phyloP scores from a whole-genome alignment of 2,113 vertebrate genomes.

The Paramisgurnus dabryanus region DNA sequence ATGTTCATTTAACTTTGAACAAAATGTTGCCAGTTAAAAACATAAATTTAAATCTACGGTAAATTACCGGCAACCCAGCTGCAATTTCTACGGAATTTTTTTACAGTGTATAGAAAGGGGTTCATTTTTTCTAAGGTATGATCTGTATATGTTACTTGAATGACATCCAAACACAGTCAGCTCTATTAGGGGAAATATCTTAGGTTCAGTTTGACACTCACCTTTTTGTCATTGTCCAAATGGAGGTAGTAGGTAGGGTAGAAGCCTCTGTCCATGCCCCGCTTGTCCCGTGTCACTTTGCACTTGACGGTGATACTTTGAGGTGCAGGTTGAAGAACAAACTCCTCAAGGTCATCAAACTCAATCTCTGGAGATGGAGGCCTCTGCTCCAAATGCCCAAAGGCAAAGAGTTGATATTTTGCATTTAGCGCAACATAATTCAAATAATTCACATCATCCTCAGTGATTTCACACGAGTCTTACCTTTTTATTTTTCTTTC shows the following conservation, averaged over 20 bases:
- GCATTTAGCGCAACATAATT: background rate
- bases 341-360: slow-evolving; percentile 86
- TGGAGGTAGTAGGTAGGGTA: slow-evolving; percentile 94
- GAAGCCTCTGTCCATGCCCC: slow-evolving; percentile 90
- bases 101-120: no score
- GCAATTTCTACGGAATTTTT: no score
- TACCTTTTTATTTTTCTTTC: slow-evolving; percentile 84
- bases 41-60: no score
- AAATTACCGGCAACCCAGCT: no score
- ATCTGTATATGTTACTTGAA: no score
- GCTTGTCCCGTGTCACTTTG: slow-evolving; percentile 90
- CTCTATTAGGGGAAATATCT: background rate
- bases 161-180: no score
- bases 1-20: no score
- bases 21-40: no score
- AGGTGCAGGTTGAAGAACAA: slow-evolving; percentile 83
- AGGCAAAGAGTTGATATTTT: background rate
- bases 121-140: no score
- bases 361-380: slow-evolving; percentile 82
- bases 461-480: background rate
- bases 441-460: background rate
- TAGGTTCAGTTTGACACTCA: slow-evolving; percentile 48
- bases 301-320: slow-evolving; percentile 88
- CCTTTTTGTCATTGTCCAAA: slow-evolving; percentile 90
- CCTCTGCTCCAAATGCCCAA: slow-evolving; percentile 62